A percentile compares a stretch with the other conserved stretches of the same genome.
These are phyloP conservation scores for Dryobates pubescens DNA, from an alignment of 2,797 vertebrate species.

Conservation along the genomic window DNA sequence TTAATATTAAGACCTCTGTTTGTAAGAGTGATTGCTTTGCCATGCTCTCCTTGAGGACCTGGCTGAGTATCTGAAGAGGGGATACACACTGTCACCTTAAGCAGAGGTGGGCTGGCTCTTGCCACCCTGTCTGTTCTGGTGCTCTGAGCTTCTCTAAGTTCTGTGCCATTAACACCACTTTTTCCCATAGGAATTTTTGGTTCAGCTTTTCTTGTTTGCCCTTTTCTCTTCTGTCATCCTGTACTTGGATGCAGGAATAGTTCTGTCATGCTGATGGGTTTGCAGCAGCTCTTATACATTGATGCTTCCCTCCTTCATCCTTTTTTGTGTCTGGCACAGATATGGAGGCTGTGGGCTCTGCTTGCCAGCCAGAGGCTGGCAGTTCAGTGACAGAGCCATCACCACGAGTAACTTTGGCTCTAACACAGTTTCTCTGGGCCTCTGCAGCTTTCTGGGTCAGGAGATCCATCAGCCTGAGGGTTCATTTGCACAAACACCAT, in stretches of 20 bases:
- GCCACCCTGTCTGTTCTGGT: neutral
- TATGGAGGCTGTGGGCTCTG: neutral
- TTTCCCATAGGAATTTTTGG: neutral
- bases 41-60: neutral
- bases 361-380: neutral
- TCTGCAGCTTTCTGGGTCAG: neutral
- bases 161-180: neutral
- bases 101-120: neutral
- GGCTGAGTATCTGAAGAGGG: neutral
- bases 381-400: neutral
- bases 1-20: neutral
- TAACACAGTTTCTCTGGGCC: neutral
- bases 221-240: neutral
- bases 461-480: neutral
- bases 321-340: rapidly evolving
- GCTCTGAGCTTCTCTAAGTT: neutral
- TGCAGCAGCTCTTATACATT: neutral
- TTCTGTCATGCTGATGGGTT: neutral
- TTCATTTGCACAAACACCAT: neutral
- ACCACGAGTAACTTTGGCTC: neutral
- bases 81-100: rapidly evolving
- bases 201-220: neutral
- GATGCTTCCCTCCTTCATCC: neutral
- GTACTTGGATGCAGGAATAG: neutral
- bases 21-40: neutral